These are phyloP conservation scores for Onychomys arenicola DNA, from an alignment of 2,797 vertebrate species.

Conservation along the genomic window DNA sequence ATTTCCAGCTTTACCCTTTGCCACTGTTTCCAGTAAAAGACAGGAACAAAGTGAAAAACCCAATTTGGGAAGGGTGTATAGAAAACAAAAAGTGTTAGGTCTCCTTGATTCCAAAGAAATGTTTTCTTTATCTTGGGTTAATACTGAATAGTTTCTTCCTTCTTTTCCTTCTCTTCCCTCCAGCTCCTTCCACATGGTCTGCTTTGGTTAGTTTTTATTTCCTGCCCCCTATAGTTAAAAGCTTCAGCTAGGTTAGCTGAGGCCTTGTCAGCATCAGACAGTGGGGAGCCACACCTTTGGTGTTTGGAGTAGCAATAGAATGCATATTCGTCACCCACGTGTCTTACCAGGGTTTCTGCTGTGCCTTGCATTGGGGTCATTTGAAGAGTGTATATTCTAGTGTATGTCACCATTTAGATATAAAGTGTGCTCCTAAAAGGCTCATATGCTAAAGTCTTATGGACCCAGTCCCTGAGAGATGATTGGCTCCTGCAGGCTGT, in stretches of 20 bases:
- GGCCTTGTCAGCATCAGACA: neutral
- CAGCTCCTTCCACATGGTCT: neutral
- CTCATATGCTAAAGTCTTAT: neutral
- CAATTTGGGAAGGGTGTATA: neutral
- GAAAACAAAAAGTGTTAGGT: constrained; percentile 6
- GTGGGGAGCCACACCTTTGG: neutral
- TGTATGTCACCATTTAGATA: neutral
- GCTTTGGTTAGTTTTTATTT: neutral
- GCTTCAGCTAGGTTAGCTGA: neutral
- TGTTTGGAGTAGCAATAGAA: neutral
- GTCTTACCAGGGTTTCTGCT: constrained; percentile 13
- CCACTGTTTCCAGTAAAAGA: neutral
- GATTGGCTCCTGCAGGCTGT: neutral
- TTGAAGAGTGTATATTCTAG: neutral
- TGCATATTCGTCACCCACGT: neutral
- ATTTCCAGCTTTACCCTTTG: neutral
- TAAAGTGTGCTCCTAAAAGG: neutral
- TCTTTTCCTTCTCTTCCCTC: neutral
- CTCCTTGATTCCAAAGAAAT: neutral
- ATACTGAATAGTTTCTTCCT: neutral
- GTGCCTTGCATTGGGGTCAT: neutral
- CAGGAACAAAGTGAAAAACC: neutral
- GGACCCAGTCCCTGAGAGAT: neutral
- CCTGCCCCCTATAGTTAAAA: neutral
- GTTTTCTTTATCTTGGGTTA: neutral